Base-by-base conservation (phyloP, 2,888 invertebrate species). In the Siphonodentalium dalli region DNA sequence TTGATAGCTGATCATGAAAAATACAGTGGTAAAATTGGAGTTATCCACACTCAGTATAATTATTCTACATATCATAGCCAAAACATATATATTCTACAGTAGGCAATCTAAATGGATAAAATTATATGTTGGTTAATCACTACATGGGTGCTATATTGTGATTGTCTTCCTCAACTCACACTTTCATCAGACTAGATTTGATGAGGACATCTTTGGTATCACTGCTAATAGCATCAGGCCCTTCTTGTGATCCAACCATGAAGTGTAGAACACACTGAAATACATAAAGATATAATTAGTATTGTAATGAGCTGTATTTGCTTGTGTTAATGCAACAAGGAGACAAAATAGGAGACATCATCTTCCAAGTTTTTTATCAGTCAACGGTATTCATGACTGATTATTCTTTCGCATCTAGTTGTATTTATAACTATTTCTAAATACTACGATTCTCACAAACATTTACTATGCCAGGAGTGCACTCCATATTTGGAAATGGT, bases 151-250 rank as follows among this genome's bases (percentile, higher is more conserved):
- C n/a, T n/a, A n/a, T n/a, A n/a, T n/a, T n/a, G n/a, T n/a, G n/a
- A n/a, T n/a, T n/a, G n/a, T n/a, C n/a, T n/a, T n/a, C n/a, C n/a
- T n/a, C n/a, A 40, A 63, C 66, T 69, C 68, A 89, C 89, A 87
- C 86, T 81, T 90, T 92, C 92, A 97, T 97, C 24, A 98, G 87
- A 8, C 93, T 93, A 11, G 97, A 93, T 80, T 94, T 92, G 26
- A 94, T 84, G 63, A 99, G 85, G 61, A 98, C 93, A 66, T 92
- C 84, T 1, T 94, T 93, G n/a, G 97, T 95, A 82, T 97, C 96
- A 52, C 66, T 64, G 42, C 81, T 82, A 26, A 84, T 81, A 15
- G 94, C 93, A 39, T 77, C 77, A 23, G 73, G 69, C 29, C 91
- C 91, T 58, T 83, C 93, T 50, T 90, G 89, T 88, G 91, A 58